A percentile compares a stretch with the other conserved stretches of the same genome.
These are phyloP conservation scores for Montipora sp. DNA, from an alignment of 64 coral and sea anemone genomes.

Conservation along the genomic window DNA sequence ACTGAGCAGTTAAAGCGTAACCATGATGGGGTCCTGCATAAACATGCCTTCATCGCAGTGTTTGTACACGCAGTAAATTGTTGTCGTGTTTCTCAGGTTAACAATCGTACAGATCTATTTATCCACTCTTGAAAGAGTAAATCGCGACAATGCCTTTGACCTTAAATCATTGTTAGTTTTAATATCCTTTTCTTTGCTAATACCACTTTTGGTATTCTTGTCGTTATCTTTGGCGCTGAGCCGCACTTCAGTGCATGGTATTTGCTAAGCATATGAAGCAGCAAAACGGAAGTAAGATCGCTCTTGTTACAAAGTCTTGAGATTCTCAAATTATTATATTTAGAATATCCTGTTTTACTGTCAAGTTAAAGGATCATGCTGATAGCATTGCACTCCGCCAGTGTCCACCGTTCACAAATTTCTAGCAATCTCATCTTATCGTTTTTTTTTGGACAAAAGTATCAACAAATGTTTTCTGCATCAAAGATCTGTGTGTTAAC, in stretches of 20 bases:
- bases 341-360: no score
- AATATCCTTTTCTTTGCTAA: background rate
- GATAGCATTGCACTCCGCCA: no score
- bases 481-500: no score
- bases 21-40: background rate
- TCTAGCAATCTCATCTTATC: no score
- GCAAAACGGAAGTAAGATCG: background rate
- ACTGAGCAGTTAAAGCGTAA: no score
- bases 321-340: no score
- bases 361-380: no score
- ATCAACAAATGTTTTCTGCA: no score
- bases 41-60: background rate
- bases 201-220: background rate
- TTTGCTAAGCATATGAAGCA: background rate
- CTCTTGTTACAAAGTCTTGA: background rate
- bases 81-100: background rate
- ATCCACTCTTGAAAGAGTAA: background rate
- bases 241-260: background rate
- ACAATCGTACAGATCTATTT: background rate
- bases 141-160: background rate
- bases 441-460: no score
- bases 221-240: background rate
- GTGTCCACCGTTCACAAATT: no score
- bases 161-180: background rate
- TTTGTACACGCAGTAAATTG: background rate